These are phyloP conservation scores for Tapirus indicus DNA, from an alignment of 2,797 vertebrate species.

Conservation along the genomic window DNA sequence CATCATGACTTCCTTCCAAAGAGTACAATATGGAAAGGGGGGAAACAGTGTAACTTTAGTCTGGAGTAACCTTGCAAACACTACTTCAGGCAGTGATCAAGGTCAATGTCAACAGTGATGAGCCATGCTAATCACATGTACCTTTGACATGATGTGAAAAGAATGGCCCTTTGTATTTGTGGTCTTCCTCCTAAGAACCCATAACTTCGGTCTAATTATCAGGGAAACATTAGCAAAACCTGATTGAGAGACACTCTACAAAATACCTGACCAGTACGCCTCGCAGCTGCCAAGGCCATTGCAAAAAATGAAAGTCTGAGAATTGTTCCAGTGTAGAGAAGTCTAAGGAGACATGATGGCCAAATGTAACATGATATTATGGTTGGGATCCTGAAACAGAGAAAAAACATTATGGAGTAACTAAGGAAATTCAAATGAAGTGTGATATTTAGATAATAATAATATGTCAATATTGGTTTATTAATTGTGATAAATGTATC, in stretches of 20 bases:
- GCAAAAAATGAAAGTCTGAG: neutral
- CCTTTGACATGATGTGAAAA: neutral
- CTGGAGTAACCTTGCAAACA: neutral
- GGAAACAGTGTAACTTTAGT: neutral
- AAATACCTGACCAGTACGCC: neutral
- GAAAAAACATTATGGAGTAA: neutral
- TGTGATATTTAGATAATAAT: neutral
- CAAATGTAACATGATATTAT: neutral
- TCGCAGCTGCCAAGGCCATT: neutral
- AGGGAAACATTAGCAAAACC: neutral
- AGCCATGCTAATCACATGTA: neutral
- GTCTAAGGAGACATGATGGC: neutral
- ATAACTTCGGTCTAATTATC: neutral
- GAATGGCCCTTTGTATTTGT: neutral
- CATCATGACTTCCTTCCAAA: neutral
- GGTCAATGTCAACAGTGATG: neutral
- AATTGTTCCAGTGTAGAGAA: neutral
- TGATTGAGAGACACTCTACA: neutral
- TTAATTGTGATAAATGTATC: neutral
- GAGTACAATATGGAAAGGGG: neutral
- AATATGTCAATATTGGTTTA: neutral
- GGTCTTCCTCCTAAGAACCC: neutral
- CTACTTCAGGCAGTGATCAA: neutral
- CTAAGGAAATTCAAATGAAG: neutral
- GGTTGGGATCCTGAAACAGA: neutral